Percentiles rank a stretch among this genome's conserved stretches.
These are phyloP conservation scores for Rana temporaria DNA, from an alignment of 2,113 vertebrate genomes.

Conservation along the genomic window DNA sequence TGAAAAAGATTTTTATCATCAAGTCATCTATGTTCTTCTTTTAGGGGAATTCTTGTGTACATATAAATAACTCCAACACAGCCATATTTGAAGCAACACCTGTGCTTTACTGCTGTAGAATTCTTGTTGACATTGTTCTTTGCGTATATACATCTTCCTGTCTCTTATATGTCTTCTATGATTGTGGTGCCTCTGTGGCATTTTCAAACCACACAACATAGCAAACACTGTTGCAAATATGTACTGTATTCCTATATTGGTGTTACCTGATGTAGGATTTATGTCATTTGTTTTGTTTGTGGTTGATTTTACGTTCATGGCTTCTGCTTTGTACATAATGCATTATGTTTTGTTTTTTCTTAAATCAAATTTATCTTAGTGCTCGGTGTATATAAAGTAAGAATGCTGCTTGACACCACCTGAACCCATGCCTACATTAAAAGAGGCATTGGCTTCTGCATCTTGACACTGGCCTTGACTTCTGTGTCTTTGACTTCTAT, in stretches of 20 bases:
- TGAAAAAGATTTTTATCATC: background rate
- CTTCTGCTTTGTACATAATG: background rate
- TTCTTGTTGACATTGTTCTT: background rate
- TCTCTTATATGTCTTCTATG: background rate
- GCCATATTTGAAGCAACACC: slow-evolving; percentile 26
- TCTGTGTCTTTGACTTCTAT: too few species aligned
- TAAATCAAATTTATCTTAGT: background rate
- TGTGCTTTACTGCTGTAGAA: background rate
- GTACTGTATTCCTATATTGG: background rate
- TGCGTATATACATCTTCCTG: slow-evolving; percentile 11
- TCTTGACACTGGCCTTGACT: too few species aligned
- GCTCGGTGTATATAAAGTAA: too few species aligned
- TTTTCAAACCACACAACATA: background rate
- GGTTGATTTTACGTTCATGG: background rate
- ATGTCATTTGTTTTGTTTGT: background rate
- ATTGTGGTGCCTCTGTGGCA: slow-evolving; percentile 23
- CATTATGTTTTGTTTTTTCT: background rate
- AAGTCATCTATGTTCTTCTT: background rate
- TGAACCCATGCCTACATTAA: too few species aligned
- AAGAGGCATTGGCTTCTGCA: too few species aligned
- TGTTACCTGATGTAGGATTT: background rate
- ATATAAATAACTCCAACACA: slow-evolving; percentile 36
- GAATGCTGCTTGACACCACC: too few species aligned
- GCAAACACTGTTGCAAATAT: background rate
- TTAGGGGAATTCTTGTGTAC: slow-evolving; percentile 39